Evolutionary conservation across 2,888 invertebrate species (phyloP).

Genomic region (Sphaerophoria rueppellii): DNA sequence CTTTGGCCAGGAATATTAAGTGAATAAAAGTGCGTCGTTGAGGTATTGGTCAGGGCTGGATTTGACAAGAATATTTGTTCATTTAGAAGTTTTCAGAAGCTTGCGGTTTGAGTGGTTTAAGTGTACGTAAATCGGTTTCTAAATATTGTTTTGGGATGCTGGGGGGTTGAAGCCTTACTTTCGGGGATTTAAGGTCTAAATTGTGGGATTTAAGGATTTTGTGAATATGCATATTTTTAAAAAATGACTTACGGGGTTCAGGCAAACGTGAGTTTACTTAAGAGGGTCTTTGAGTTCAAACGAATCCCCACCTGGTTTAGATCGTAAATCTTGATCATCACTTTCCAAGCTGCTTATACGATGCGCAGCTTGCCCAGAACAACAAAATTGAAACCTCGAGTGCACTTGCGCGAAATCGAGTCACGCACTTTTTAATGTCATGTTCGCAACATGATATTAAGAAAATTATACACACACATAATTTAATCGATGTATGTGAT

Average conservation of each 20-base stretch:
- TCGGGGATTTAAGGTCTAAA: too few relatives aligned
- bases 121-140: too few relatives aligned
- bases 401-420: constrained; percentile 69
- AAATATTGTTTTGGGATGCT: too few relatives aligned
- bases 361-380: constrained; percentile 4
- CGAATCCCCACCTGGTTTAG: not conserved
- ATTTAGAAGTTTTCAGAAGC: too few relatives aligned
- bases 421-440: constrained; percentile 73
- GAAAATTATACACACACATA: constrained; percentile 69
- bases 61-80: not conserved
- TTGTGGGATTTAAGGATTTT: too few relatives aligned
- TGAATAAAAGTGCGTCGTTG: constrained; percentile 38
- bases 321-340: constrained; percentile 35
- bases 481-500: constrained; percentile 61
- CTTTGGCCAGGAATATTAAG: constrained; percentile 17
- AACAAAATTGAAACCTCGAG: constrained; percentile 22
- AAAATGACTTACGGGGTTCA: too few relatives aligned
- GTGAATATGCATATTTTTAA: too few relatives aligned
- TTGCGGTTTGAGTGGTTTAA: too few relatives aligned
- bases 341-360: constrained; percentile 18
- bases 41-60: constrained; percentile 29
- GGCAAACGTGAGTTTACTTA: too few relatives aligned
- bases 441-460: constrained; percentile 73
- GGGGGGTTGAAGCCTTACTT: too few relatives aligned
- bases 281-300: not conserved